These are phyloP conservation scores for Colostygia pectinataria DNA, from an alignment of 2,888 invertebrate species.

Conservation along the genomic window DNA sequence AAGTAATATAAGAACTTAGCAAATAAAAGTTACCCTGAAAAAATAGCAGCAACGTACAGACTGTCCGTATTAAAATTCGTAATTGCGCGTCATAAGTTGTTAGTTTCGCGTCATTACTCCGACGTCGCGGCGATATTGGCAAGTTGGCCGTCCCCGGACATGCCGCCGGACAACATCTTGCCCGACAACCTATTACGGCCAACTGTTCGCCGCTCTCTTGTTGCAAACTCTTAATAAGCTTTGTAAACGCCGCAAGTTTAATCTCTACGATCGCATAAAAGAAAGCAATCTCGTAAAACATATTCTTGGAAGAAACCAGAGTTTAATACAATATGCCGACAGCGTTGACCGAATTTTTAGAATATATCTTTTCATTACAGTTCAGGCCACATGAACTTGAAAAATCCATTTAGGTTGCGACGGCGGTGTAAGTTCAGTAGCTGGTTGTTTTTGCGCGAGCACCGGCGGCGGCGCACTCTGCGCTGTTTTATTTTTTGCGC, in stretches of 20 bases:
- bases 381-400: conserved; percentile 54
- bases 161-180: conserved; percentile 73
- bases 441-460: conserved; percentile 67
- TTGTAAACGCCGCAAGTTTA: conserved; percentile 43
- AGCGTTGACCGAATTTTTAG: conserved; percentile 28
- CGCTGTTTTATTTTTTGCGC: conserved; percentile 76
- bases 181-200: conserved; percentile 74
- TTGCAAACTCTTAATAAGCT: conserved; percentile 57
- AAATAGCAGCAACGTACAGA: conserved; percentile 3
- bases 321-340: conserved; percentile 26
- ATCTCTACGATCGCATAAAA: conserved; percentile 33
- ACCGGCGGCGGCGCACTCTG: conserved; percentile 39
- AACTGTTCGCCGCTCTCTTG: conserved; percentile 63
- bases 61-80: conserved; percentile 49
- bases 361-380: conserved; percentile 34
- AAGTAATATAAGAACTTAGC: too few relatives aligned
- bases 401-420: conserved; percentile 68
- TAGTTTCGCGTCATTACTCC: conserved; percentile 69
- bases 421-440: conserved; percentile 62
- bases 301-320: conserved; percentile 28
- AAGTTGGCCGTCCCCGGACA: conserved; percentile 68
- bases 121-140: conserved; percentile 64
- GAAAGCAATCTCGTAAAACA: conserved; percentile 31
- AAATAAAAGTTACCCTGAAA: conserved; percentile 1
- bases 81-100: conserved; percentile 55